Evolutionary conservation across 2,113 vertebrate species (phyloP), one percentile per base, ranked within the genome.

Genomic region (Amblyopsis rosae): DNA sequence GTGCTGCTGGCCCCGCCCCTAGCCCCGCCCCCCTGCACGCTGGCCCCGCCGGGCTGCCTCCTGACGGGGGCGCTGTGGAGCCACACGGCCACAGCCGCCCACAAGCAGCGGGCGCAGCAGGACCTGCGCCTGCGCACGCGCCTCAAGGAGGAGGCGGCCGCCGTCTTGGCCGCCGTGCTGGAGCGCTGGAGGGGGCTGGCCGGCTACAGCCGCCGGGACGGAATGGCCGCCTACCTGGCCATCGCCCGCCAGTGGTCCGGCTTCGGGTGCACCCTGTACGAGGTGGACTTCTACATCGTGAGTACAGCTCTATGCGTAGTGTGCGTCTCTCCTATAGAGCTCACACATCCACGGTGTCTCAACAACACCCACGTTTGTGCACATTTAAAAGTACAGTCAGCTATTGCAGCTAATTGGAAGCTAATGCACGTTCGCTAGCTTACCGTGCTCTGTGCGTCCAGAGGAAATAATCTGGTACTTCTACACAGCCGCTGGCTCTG

Each of bases 181-280:
- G 95, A 96, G 86, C 92, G 93, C 61, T 98, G 95, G 97, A 97
- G 95, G 86, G 91, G 90, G 72, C 93, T 97, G 73, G 89, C 91
- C 3, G 95, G 94, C 70, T 95, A 95, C 91, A 93, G 90, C 85
- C 88, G 92, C 71, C 86, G 91, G 10, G 95, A 98, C 84, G 95
- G 95, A 86, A 96, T 96, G 94, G 93, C 95, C 0, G 92, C 96
- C 76, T 96, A 96, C 76, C 88, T 98, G 89, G 87, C 94, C 6
- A 92, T 97, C 73, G 95, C 94, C 54, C 93, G 93, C 60, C 94
- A 95, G 89, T 98, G 95, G 96, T 94, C 95, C 0, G 97, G 95
- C 59, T 98, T 96, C 12, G 96, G 97, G 80, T 96, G 95, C 90
- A 97, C 95, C 0, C 94, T 97, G 75, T 99, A 96, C 16, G 96